Conservation (phyloP, 2,113 vertebrate species). For the Ochotona princeps region DNA sequence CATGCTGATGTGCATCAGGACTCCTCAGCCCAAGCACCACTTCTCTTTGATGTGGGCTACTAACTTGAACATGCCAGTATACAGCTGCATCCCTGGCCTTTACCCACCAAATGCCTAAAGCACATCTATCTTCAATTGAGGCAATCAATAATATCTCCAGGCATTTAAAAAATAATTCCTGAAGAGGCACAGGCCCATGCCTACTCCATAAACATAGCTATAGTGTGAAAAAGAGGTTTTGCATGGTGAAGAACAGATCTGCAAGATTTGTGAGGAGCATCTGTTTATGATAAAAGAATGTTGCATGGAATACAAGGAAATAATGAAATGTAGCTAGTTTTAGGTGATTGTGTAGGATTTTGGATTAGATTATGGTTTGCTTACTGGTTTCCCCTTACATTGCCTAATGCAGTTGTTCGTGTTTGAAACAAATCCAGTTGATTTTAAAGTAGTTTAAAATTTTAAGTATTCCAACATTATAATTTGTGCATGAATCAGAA, state of each 20-base stretch:
- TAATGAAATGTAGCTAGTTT: not conserved
- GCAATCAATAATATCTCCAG: constrained; percentile 5
- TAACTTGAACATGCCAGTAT: not conserved
- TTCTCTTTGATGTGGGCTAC: not conserved
- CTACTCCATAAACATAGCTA: not conserved
- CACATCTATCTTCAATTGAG: too few relatives aligned
- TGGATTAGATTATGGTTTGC: not conserved
- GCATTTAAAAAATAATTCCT: not conserved
- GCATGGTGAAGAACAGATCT: not conserved
- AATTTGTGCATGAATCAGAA: constrained; percentile 21
- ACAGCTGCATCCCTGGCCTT: not conserved
- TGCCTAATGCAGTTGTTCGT: constrained; percentile 10
- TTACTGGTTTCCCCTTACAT: not conserved
- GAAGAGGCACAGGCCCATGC: not conserved
- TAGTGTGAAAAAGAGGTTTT: not conserved
- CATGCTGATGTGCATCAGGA: not conserved
- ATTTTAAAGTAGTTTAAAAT: constrained; percentile 44
- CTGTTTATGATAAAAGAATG: not conserved
- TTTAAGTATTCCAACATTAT: constrained; percentile 30
- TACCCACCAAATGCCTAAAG: not conserved
- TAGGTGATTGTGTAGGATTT: not conserved
- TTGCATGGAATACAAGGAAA: not conserved
- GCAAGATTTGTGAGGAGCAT: too few relatives aligned
- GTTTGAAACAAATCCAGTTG: constrained; percentile 9
- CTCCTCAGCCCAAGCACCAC: not conserved